A percentile compares a stretch with the other conserved stretches of the same genome.
Conservation (phyloP, 1,140 invertebrate species). For the Trissolcus basalis region DNA sequence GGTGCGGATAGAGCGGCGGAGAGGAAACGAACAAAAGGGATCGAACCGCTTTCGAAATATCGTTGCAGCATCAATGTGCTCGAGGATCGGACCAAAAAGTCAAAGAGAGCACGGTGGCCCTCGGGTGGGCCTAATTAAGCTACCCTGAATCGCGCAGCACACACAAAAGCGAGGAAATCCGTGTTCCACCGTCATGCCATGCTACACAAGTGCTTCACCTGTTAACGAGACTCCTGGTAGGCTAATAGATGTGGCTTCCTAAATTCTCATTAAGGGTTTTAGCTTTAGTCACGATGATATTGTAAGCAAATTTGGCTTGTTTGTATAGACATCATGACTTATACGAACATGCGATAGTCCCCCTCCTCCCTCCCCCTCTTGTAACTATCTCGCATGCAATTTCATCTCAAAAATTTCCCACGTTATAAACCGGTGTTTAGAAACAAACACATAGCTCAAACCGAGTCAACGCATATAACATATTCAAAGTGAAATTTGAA, state of each 20-base stretch:
- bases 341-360: no score
- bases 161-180: constrained; percentile 42
- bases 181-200: constrained; percentile 10
- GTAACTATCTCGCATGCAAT: no score
- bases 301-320: neutral
- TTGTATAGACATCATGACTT: neutral
- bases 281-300: constrained; percentile 1
- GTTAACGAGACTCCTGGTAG: constrained; percentile 35
- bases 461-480: no score
- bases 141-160: constrained; percentile 33
- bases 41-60: constrained; percentile 10
- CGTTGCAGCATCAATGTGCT: constrained; percentile 37
- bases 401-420: no score
- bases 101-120: constrained; percentile 21
- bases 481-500: no score
- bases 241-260: constrained; percentile 31
- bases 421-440: no score
- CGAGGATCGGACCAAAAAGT: constrained; percentile 45
- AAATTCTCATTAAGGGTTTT: constrained; percentile 28
- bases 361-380: no score
- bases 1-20: neutral
- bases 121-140: constrained; percentile 45
- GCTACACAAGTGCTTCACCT: constrained; percentile 41
- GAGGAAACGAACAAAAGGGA: constrained; percentile 19
- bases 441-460: no score